Evolutionary conservation across 2,888 invertebrate genomes (phyloP).

Genomic region (Halictus ligatus): DNA sequence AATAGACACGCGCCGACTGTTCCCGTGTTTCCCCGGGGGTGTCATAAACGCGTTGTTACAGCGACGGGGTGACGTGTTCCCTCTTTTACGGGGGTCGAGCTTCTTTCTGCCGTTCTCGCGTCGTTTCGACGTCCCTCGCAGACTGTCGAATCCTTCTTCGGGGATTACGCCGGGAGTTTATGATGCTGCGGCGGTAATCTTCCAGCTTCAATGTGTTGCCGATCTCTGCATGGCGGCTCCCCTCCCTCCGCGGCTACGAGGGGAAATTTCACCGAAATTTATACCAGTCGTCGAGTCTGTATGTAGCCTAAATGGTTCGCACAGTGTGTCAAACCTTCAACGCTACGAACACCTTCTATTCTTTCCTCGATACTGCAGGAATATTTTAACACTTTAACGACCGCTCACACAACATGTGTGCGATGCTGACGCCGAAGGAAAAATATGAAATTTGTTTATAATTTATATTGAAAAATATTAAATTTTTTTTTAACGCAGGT

Average conservation of each 20-base stretch:
- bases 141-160: neutral
- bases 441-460: too few relatives aligned
- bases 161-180: neutral
- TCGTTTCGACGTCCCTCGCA: neutral
- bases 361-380: neutral
- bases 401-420: too few relatives aligned
- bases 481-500: too few relatives aligned
- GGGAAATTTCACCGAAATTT: neutral
- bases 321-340: too few relatives aligned
- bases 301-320: neutral
- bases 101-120: neutral
- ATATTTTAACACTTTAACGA: too few relatives aligned
- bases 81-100: neutral
- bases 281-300: neutral
- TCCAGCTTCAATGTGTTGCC: constrained; percentile 1
- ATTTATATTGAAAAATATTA: too few relatives aligned
- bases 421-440: too few relatives aligned
- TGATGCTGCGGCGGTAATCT: neutral
- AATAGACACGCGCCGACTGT: neutral
- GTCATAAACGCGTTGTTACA: constrained; percentile 37
- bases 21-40: neutral
- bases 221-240: neutral
- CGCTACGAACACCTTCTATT: too few relatives aligned
- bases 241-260: neutral
- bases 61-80: neutral